A percentile compares a stretch with the other conserved stretches of the same genome.
Conservation (phyloP, 2,888 invertebrate species). For the Nymphalis c-album region DNA sequence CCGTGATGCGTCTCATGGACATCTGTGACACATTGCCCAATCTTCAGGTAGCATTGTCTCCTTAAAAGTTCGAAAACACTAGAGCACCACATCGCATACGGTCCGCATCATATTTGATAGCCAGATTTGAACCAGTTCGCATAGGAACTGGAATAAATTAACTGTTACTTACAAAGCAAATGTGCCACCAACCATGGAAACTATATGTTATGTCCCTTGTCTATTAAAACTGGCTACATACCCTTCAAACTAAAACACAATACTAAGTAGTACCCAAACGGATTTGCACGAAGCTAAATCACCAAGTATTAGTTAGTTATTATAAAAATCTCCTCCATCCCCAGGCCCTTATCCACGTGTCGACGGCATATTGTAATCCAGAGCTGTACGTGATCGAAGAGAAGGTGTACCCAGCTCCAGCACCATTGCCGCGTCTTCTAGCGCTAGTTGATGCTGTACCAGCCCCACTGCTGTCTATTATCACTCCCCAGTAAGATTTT, state of each 20-base stretch:
- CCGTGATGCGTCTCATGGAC: conserved; percentile 85
- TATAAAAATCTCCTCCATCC: conserved; percentile 15
- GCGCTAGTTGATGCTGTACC: conserved; percentile 83
- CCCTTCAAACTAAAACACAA: too few relatives aligned
- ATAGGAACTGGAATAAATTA: too few relatives aligned
- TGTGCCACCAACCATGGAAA: too few relatives aligned
- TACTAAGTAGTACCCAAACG: too few relatives aligned
- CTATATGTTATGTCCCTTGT: too few relatives aligned
- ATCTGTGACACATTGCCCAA: conserved; percentile 86
- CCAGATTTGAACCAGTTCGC: too few relatives aligned
- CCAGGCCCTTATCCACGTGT: conserved; percentile 89
- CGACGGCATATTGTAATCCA: conserved; percentile 93
- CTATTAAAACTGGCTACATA: too few relatives aligned
- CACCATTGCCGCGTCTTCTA: conserved; percentile 83
- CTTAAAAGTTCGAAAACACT: background rate
- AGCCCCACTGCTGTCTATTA: conserved; percentile 72
- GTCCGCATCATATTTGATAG: background rate
- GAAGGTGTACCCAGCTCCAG: conserved; percentile 84
- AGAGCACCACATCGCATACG: too few relatives aligned
- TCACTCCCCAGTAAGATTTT: conserved; percentile 80
- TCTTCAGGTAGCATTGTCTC: conserved; percentile 78
- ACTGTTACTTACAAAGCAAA: too few relatives aligned
- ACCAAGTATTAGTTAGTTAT: too few relatives aligned
- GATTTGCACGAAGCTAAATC: too few relatives aligned
- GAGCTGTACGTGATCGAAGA: conserved; percentile 87